phyloP scores from a whole-genome alignment of 64 coral and sea anemone species.

The Dendronephthya gigantea region DNA sequence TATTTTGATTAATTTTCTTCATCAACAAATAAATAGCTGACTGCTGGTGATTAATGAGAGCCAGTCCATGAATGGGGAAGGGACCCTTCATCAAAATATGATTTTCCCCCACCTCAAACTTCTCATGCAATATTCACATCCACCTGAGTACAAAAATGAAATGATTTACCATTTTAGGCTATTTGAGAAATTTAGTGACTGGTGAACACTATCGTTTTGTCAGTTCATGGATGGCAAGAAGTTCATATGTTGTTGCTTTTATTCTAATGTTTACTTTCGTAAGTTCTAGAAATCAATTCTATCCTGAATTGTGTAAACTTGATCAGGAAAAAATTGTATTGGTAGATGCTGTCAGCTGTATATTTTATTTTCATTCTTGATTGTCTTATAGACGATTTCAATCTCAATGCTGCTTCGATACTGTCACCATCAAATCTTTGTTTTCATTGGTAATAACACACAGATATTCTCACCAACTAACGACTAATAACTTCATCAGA shows the following conservation, averaged over 20 bases:
- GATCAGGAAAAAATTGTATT: neutral
- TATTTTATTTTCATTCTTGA: neutral
- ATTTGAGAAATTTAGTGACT: constrained; percentile 87
- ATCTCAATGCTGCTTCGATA: constrained; percentile 94
- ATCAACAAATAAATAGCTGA: too few relatives aligned
- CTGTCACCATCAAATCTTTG: constrained; percentile 96
- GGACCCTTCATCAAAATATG: too few relatives aligned
- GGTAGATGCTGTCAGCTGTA: neutral
- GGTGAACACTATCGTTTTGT: constrained; percentile 95
- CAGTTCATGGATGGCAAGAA: constrained; percentile 98
- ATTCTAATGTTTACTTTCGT: constrained; percentile 99
- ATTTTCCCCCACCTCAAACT: too few relatives aligned
- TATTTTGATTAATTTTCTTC: too few relatives aligned
- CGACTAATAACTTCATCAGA: too few relatives aligned
- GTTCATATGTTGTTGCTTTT: constrained; percentile 80
- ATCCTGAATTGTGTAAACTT: neutral
- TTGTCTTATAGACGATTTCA: constrained; percentile 85
- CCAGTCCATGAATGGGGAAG: too few relatives aligned
- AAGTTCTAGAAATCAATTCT: constrained; percentile 30
- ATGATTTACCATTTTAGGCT: constrained; percentile 33
- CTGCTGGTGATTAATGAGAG: too few relatives aligned
- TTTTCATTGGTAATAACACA: constrained; percentile 69
- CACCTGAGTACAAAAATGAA: neutral
- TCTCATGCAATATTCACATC: neutral
- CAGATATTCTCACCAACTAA: neutral